Evolutionary conservation across 2,888 invertebrate species (phyloP), one percentile per base, ranked within the genome.

Genomic region (Oscheius sp.): DNA sequence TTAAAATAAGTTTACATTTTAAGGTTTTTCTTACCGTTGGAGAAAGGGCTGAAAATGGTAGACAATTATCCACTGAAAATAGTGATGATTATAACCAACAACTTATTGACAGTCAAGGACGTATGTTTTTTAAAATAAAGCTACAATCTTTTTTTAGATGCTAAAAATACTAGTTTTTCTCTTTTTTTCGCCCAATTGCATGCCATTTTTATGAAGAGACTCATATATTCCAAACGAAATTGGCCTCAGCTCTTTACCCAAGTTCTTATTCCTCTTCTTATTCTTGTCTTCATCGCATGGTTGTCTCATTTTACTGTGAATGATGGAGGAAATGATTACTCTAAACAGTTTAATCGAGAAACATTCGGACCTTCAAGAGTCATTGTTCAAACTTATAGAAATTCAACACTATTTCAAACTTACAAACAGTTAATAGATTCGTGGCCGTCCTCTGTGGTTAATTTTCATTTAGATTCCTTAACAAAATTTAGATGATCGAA

Each of bases 161-260:
- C 41, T 41, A 3, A 20, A 6, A 63, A 57, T 32, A 41, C 22
- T 6, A 73, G 75, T 12, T 12, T 44, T 14, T 12, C n/a, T 0
- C 59, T 65, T 14, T 17, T 44, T 26, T 28, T 59, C 1, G 59
- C 59, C 4, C 75, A 75, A 41, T 47, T 68, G 14, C 4, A 24
- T n/a, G 47, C 73, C 17, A 73, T 75, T 68, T 66, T 72, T 30
- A 44, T 57, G 3, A 50, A 64, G 41, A 68, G 72, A 28, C 24
- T 59, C 1, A 47, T 73, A 8, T 75, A 75, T 36, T 62, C 71
- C 12, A 22, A 26, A 4, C 30, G 72, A 22, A 72, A 75, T 38
- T 67, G 65, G 71, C 69, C 72, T 2, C 72, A 75, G 36, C 59
- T 75, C 1, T 50, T 72, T 30, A 71, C 68, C n/a, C 75, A 75